Conservation (phyloP, 2,888 invertebrate genomes). For the Eupithecia pulchellata region DNA sequence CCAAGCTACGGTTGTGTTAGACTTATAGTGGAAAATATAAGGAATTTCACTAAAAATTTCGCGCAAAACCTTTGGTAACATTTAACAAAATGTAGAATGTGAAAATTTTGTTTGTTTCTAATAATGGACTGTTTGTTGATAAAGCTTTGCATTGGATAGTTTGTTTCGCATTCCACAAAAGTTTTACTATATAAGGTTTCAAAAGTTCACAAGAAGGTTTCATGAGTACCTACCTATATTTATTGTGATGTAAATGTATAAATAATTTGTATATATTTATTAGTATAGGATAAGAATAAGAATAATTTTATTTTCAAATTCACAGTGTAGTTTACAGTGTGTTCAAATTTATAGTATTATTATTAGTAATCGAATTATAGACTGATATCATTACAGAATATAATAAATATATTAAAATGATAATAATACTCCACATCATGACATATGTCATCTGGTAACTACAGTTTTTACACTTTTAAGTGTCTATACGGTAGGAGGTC, state of each 20-base stretch:
- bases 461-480: neutral
- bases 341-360: too few relatives aligned
- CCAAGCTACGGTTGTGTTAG: too few relatives aligned
- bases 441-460: neutral
- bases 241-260: neutral
- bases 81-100: too few relatives aligned
- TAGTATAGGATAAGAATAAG: too few relatives aligned
- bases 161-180: neutral
- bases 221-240: too few relatives aligned
- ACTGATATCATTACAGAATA: neutral
- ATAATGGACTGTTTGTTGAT: neutral
- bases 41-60: too few relatives aligned
- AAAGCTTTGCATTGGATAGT: neutral
- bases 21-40: too few relatives aligned
- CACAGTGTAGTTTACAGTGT: too few relatives aligned
- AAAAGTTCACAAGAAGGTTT: neutral
- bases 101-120: neutral
- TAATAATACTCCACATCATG: neutral
- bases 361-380: neutral
- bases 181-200: neutral
- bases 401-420: neutral
- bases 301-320: too few relatives aligned
- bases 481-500: neutral
- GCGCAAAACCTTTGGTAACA: too few relatives aligned
- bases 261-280: too few relatives aligned